Evolutionary conservation across 2,113 vertebrate species (phyloP).

Genomic region (Platichthys stellatus): DNA sequence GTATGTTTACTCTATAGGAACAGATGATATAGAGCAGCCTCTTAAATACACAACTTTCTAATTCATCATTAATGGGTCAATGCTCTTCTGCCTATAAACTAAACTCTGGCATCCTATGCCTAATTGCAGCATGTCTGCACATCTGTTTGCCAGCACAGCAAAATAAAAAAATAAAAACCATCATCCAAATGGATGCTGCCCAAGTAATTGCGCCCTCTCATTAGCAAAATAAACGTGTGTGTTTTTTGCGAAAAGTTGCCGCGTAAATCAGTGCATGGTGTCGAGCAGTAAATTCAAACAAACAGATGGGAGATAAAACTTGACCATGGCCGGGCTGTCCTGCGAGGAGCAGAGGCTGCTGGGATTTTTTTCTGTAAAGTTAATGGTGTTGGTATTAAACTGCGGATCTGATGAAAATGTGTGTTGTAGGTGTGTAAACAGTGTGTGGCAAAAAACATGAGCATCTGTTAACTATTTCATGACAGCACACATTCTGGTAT

Average conservation of each 20-base stretch:
- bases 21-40: not conserved
- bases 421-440: not conserved
- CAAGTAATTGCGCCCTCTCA: slow-evolving; percentile 74
- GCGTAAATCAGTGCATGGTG: slow-evolving; percentile 66
- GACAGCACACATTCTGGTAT: not conserved
- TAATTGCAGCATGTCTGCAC: slow-evolving; percentile 64
- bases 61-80: slow-evolving; percentile 41
- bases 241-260: slow-evolving; percentile 75
- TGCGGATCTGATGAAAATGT: slow-evolving; percentile 11
- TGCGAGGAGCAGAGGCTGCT: slow-evolving; percentile 33
- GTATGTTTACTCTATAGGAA: not conserved
- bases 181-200: slow-evolving; percentile 70
- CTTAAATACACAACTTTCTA: slow-evolving; percentile 25
- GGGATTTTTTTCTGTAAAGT: slow-evolving; percentile 13
- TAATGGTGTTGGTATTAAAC: slow-evolving; percentile 1
- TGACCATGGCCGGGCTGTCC: slow-evolving; percentile 25
- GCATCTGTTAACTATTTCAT: not conserved
- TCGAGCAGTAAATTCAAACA: slow-evolving; percentile 72
- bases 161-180: slow-evolving; percentile 56
- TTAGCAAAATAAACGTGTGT: slow-evolving; percentile 81
- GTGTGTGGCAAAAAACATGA: not conserved
- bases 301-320: slow-evolving; percentile 77
- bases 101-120: slow-evolving; percentile 41
- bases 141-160: slow-evolving; percentile 68
- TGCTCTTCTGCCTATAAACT: slow-evolving; percentile 46